Base-by-base conservation (phyloP, 2,888 invertebrate species). In the Formica aserva region DNA sequence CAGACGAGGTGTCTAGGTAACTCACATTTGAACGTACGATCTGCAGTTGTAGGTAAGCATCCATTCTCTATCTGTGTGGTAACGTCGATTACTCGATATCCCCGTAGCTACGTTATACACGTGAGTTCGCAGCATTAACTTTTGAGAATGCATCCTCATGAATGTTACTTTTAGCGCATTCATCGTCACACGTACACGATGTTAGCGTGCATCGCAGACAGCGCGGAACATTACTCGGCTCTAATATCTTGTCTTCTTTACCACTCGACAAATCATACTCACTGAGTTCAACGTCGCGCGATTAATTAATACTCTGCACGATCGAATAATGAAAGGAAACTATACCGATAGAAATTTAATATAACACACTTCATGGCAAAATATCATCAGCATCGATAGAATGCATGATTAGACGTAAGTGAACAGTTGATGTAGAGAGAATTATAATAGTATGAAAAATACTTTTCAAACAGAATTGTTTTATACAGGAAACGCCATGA, bases 1-100 rank as follows among this genome's bases (percentile, higher is more conserved):
- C 26, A 38, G 74, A 87, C 84, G 87, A 65, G 6, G n/a, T 65
- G 38, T 67, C 41, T 74, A 81, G 82, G 45, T 80, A 84, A 88
- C 86, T 90, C 86, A 91, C 88, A 88, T 90, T 71, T 92, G 91
- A 91, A 91, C 91, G 76, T 93, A 90, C 91, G 85, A 90, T 91
- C 92, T 91, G 89, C 93, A 93, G 93, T 92, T 92, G 90, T 93
- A 92, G 93, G 92, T 92, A 93, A 93, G 91, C 92, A 90, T 89
- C 92, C 88, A 83, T 89, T 88, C 89, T 88, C 90, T 88, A 88
- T 91, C 89, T 91, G 91, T 91, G 92, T 91, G 92, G 92, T 92
- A 92, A 91, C 92, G 87, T 90, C 92, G 91, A 91, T 89, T 90
- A 91, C 88, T 91, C 91, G 89, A 90, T 93, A 88, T 91, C 88